These are phyloP conservation scores for Gnatocerus cornutus DNA, from an alignment of 2,888 invertebrate genomes.

Conservation along the genomic window DNA sequence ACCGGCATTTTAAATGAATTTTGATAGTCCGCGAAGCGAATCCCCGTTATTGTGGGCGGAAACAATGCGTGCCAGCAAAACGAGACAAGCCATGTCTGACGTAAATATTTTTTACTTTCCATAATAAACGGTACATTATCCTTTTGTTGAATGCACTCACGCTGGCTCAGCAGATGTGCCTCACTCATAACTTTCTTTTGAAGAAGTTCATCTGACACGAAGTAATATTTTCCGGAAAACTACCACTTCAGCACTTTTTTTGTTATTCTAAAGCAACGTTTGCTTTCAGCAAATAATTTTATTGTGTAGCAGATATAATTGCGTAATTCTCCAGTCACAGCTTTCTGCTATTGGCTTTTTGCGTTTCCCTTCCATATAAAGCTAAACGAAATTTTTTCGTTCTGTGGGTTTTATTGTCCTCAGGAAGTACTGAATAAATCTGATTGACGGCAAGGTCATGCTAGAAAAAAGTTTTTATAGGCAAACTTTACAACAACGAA, in stretches of 20 bases:
- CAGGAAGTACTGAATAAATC: slow-evolving; percentile 16
- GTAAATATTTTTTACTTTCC: slow-evolving; percentile 57
- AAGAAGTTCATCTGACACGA: slow-evolving; percentile 64
- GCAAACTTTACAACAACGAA: slow-evolving; percentile 18
- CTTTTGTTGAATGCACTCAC: slow-evolving; percentile 64
- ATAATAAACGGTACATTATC: slow-evolving; percentile 64
- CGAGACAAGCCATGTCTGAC: slow-evolving; percentile 34
- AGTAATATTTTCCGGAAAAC: slow-evolving; percentile 62
- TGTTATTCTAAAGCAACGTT: slow-evolving; percentile 42
- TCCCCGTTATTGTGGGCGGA: slow-evolving; percentile 31
- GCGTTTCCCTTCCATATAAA: not conserved
- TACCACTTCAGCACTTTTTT: slow-evolving; percentile 61
- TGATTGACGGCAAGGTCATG: slow-evolving; percentile 15
- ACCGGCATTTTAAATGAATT: no score
- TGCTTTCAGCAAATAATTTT: slow-evolving; percentile 34
- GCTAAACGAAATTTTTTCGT: slow-evolving; percentile 6
- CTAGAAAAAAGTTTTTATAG: slow-evolving; percentile 20
- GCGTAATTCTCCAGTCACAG: not conserved
- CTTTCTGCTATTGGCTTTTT: not conserved
- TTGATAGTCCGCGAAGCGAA: not conserved
- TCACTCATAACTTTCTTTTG: slow-evolving; percentile 65
- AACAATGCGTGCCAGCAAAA: slow-evolving; percentile 23
- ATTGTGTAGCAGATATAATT: slow-evolving; percentile 23
- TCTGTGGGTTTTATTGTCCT: not conserved
- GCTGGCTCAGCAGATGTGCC: slow-evolving; percentile 65